Evolutionary conservation across 2,797 vertebrate species (phyloP), one percentile per base, ranked within the genome.

Genomic region (Apodemus agrarius): DNA sequence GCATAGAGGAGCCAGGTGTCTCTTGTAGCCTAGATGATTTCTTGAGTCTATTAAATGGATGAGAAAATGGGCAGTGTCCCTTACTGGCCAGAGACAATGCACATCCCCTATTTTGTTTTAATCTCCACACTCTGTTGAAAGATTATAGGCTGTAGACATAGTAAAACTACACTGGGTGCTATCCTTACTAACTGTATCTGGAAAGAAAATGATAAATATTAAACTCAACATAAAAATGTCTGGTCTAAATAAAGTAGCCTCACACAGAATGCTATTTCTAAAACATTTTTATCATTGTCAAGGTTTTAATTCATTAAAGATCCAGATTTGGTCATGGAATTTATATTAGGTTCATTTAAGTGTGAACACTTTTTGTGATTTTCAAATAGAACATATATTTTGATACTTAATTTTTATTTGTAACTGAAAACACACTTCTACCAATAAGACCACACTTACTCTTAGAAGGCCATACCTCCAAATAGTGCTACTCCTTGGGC

Each of bases 191-290:
- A 49, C 46, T 52, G 12, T 52, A 52, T 52, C 52, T 13, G 52
- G 11, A 11, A 52, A 52, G 52, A 52, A 52, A 57, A 59, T 63
- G 29, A 63, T 63, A 17, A 63, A 46, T 43, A 37, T 52, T 52
- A 82, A 29, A 3, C 40, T 37, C 6, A 40, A 17, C 80, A 82
- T 40, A 61, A 29, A 61, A 61, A 29, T 85, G 84, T 86, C 34
- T 89, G 43, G 0, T 92, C 31, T 76, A 86, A 90, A 79, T 95
- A 34, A 94, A 69, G 86, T 92, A 80, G 29, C 14, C 22, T 95
- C 34, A 72, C 24, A 78, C 9, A 76, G 10, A 84, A 92, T 22
- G 21, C 3, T 24, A 63, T 75, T 96, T 97, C 87, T 49, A 90
- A 75, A 93, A 91, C 16, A 78, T 72, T 49, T 89, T 75, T 63